phyloP scores from a whole-genome alignment of 1,140 invertebrate species.

The Brachionus angularis region DNA sequence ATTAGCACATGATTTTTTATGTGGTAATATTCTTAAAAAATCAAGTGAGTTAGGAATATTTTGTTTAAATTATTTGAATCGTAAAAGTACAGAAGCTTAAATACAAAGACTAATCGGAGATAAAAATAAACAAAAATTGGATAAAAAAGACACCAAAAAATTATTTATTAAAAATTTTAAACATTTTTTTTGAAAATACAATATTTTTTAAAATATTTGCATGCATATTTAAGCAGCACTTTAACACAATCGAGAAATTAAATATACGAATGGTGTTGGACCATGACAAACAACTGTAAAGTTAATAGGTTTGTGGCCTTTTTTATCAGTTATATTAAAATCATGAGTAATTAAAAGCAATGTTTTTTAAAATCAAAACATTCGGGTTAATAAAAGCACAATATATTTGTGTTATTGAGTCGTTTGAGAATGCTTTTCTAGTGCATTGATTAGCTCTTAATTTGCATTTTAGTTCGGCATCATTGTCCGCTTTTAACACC shows the following conservation, averaged over 20 bases:
- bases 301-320: constrained; percentile 59
- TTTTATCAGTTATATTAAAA: constrained; percentile 57
- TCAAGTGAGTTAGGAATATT: too few species aligned
- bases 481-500: constrained; percentile 46
- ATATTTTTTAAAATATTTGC: too few species aligned
- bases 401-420: constrained; percentile 61
- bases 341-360: constrained; percentile 57
- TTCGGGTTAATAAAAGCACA: constrained; percentile 63
- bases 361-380: constrained; percentile 55
- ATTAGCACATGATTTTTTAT: too few species aligned
- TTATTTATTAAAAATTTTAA: too few species aligned
- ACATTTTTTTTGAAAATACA: too few species aligned
- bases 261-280: constrained; percentile 57
- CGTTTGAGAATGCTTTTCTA: constrained; percentile 53
- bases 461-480: neutral
- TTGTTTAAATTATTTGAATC: too few species aligned
- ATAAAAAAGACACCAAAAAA: too few species aligned
- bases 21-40: too few species aligned
- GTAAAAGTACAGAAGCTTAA: too few species aligned
- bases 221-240: constrained; percentile 65
- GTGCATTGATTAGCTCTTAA: constrained; percentile 23
- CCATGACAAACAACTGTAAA: constrained; percentile 61
- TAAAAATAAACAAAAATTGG: too few species aligned
- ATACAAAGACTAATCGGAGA: too few species aligned
- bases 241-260: constrained; percentile 58